Evolutionary conservation across 2,113 vertebrate genomes (phyloP), one percentile per base, ranked within the genome.

Genomic region (Ascaphus truei): DNA sequence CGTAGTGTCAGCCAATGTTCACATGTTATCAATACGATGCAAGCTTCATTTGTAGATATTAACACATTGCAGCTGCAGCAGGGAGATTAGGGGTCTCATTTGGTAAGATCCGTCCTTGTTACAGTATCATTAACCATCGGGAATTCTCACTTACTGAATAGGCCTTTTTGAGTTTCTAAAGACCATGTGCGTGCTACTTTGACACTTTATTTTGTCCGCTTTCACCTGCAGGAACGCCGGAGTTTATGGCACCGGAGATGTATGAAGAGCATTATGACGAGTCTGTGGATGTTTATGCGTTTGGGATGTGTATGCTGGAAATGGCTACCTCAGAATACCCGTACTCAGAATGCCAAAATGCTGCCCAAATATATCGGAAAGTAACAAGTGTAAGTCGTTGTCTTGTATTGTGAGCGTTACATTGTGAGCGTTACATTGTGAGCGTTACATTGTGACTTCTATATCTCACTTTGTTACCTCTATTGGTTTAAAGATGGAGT

Each of bases 241-340:
- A 99, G 80, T 99, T 99, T 81, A 99, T 99, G 97, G 97, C 97
- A 1, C 97, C 97, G 0, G 97, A 99, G 81, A 99, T 99, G 97
- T 99, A 99, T 0, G 97, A 99, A 78, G 97, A 99, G 31, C 96
- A 98, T 79, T 98, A 99, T 0, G 94, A 98, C 2, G 96, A 99
- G 73, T 91, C 95, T 0, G 97, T 98, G 62, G 97, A 99, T 2
- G 97, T 99, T 37, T 99, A 98, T 0, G 97, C 97, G 3, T 99
- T 99, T 23, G 97, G 97, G 67, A 99, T 99, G 97, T 99, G 97
- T 75, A 98, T 99, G 97, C 79, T 99, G 81, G 97, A 99, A 89
- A 99, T 99, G 97, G 97, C 97, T 73, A 98, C 97, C 62, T 98
- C 97, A 4, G 96, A 99, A 85, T 99, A 99, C 73, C 97, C 97